Conservation (phyloP, 2,113 vertebrate species). For the Myotis davidii region DNA sequence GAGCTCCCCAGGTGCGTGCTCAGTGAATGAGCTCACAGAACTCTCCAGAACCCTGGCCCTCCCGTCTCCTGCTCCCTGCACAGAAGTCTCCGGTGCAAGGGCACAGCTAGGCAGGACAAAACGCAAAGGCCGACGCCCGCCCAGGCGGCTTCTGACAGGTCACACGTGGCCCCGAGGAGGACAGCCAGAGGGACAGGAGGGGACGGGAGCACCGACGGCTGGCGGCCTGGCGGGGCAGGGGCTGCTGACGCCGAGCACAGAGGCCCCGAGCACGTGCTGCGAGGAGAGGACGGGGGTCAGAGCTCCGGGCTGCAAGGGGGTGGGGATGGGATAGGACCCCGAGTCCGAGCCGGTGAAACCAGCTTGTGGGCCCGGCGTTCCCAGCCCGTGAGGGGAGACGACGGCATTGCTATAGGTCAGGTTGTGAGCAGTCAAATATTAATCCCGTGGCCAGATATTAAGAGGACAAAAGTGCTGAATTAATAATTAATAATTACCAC, state of each 20-base stretch:
- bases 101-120: accelerated
- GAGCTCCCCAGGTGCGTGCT: background rate
- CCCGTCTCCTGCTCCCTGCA: background rate
- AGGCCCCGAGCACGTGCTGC: background rate
- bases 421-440: background rate
- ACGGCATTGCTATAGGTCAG: background rate
- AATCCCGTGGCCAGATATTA: background rate
- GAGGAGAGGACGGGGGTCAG: background rate
- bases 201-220: background rate
- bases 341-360: accelerated
- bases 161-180: background rate
- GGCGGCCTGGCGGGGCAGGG: background rate
- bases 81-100: background rate
- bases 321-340: accelerated
- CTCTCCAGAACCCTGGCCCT: background rate
- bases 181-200: background rate
- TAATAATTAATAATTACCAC: background rate
- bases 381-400: accelerated
- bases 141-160: too few species aligned
- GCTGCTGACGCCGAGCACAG: background rate
- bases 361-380: accelerated
- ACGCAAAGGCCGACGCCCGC: accelerated
- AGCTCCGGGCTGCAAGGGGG: accelerated
- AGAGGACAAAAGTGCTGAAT: background rate
- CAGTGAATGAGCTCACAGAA: background rate